These are phyloP conservation scores for Eidolon dupreanum DNA, from an alignment of 2,797 vertebrate species.

Conservation along the genomic window DNA sequence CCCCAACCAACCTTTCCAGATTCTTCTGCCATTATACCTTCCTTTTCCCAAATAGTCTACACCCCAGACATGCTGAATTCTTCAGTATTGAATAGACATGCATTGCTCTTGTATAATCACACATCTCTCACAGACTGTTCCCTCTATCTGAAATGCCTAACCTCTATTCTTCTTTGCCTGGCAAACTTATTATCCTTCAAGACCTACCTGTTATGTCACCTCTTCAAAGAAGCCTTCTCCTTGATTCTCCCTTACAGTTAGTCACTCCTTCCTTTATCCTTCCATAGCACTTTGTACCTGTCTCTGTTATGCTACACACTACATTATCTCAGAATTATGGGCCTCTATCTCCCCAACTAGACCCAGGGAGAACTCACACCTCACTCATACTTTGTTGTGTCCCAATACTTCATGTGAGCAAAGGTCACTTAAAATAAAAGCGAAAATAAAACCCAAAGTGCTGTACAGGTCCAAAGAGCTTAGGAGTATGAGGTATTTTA, in stretches of 20 bases:
- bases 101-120: neutral
- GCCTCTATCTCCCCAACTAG: neutral
- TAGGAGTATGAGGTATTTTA: slow-evolving; percentile 25
- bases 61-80: neutral
- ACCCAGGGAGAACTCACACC: slow-evolving; percentile 16
- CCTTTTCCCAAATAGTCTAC: neutral
- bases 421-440: slow-evolving; percentile 35
- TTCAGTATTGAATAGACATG: neutral
- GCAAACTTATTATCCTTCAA: slow-evolving; percentile 34
- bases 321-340: slow-evolving; percentile 24
- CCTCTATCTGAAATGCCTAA: slow-evolving; percentile 11
- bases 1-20: neutral
- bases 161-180: neutral
- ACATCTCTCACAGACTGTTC: neutral
- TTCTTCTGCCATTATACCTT: slow-evolving; percentile 23
- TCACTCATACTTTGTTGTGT: neutral
- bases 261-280: neutral
- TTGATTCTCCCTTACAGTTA: neutral
- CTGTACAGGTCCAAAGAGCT: neutral
- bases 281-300: neutral
- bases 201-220: neutral
- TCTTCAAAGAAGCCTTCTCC: neutral
- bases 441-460: slow-evolving; percentile 51
- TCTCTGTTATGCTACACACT: neutral
- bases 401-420: neutral